Evolutionary conservation across 2,888 invertebrate genomes (phyloP).

Genomic region (Pherbina coryleti): DNA sequence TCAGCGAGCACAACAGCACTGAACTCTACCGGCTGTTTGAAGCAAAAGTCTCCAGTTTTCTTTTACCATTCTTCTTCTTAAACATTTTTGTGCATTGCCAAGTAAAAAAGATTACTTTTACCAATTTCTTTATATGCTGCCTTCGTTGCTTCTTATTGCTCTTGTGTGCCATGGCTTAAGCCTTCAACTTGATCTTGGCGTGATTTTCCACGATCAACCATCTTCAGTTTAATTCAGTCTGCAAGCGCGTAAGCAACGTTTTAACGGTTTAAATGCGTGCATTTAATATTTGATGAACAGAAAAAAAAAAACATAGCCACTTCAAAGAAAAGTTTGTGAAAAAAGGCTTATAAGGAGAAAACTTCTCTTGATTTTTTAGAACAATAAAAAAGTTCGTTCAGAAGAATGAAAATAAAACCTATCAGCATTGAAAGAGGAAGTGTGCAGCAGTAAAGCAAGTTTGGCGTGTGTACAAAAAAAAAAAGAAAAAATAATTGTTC

Average conservation of each 20-base stretch:
- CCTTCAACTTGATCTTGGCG: slow-evolving; percentile 49
- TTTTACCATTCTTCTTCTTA: background rate
- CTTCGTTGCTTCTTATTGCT: background rate
- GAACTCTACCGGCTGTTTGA: background rate
- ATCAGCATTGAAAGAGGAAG: background rate
- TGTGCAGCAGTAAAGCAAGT: background rate
- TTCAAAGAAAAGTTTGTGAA: background rate
- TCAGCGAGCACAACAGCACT: background rate
- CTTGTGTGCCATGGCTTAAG: slow-evolving; percentile 8
- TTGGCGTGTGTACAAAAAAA: background rate
- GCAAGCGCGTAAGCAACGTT: slow-evolving; percentile 45
- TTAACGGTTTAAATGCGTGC: slow-evolving; percentile 17
- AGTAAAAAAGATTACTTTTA: slow-evolving; percentile 5
- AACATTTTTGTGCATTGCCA: background rate
- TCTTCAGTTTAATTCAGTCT: slow-evolving; percentile 46
- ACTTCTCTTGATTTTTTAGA: no score
- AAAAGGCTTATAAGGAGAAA: no score
- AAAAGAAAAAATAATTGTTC: background rate
- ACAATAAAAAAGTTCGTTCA: no score
- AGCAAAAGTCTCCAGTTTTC: background rate
- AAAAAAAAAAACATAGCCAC: background rate
- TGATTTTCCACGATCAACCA: slow-evolving; percentile 40
- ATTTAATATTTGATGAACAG: background rate
- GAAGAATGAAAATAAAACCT: background rate
- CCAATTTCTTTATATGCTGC: background rate